Evolutionary conservation across 1,140 invertebrate genomes (phyloP), one percentile per base, ranked within the genome.

Genomic region (Drosophila repletoides): DNA sequence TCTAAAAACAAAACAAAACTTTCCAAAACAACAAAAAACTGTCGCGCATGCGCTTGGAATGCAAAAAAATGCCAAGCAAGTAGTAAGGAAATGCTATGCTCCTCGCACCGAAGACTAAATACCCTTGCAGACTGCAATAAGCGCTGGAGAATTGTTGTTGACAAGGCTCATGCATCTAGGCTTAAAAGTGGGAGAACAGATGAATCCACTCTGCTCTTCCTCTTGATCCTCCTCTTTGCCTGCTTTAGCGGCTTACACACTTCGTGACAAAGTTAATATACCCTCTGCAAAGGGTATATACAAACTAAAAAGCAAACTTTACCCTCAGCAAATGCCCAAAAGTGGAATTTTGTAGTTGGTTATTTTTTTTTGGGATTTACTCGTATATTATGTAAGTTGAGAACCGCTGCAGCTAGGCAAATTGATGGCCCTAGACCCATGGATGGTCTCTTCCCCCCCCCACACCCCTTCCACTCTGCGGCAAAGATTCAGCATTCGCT

Each of bases 31-130:
- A 15, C 28, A 38, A 45, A 53, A 83, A 66, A 77, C 66, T 77
- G 79, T 68, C 73, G 65, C 64, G 71, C 77, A 83, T 81, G 76
- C 72, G 48, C 14, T 19, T 22, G 77, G 77, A 75, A 81, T 83
- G 72, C 77, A 73, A 59, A 51, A 40, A 52, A 48, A 41, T 31
- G 21, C 19, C 7, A 33, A 49, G 17, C 19, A 52, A 52, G 33
- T 19, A n/a, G n/a, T n/a, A n/a, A n/a, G n/a, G n/a, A n/a, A n/a
- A n/a, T n/a, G n/a, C n/a, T n/a, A n/a, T n/a, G n/a, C n/a, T n/a
- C n/a, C n/a, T n/a, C n/a, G n/a, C n/a, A n/a, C n/a, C n/a, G n/a
- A n/a, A n/a, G n/a, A n/a, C n/a, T n/a, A n/a, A n/a, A n/a, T n/a
- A n/a, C n/a, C n/a, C n/a, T n/a, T n/a, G n/a, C n/a, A n/a, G n/a